phyloP scores from a whole-genome alignment of 2,113 vertebrate genomes.

The Python bivittatus region DNA sequence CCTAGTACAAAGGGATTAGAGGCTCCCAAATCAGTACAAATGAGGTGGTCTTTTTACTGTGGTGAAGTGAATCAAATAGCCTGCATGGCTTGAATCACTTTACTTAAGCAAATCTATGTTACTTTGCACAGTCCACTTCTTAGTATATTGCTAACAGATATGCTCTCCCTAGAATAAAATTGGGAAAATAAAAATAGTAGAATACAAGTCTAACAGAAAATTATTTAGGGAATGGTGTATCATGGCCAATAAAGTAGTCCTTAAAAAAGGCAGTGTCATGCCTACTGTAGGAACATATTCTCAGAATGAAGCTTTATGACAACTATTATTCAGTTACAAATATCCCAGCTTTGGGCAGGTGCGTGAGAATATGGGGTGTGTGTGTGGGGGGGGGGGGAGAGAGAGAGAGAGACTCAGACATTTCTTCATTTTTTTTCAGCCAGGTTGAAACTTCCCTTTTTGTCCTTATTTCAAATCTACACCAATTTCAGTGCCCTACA shows the following conservation, averaged over 20 bases:
- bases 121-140: not conserved
- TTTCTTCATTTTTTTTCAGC: not conserved
- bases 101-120: not conserved
- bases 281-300: not conserved
- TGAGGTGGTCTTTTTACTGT: not conserved
- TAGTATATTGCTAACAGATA: not conserved
- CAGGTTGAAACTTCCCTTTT: not conserved
- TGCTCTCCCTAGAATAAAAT: not conserved
- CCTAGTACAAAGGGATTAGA: not conserved
- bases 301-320: not conserved
- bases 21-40: not conserved
- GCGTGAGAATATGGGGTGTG: not conserved
- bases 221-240: not conserved
- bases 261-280: not conserved
- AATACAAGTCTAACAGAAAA: not conserved
- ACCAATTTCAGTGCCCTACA: not conserved
- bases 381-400: no score
- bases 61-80: not conserved
- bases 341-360: not conserved
- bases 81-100: not conserved
- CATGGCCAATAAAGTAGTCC: not conserved
- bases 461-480: not conserved
- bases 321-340: not conserved
- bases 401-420: no score
- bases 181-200: not conserved